Conservation (phyloP, 2,113 vertebrate genomes). For the Brachionichthys hirsutus region DNA sequence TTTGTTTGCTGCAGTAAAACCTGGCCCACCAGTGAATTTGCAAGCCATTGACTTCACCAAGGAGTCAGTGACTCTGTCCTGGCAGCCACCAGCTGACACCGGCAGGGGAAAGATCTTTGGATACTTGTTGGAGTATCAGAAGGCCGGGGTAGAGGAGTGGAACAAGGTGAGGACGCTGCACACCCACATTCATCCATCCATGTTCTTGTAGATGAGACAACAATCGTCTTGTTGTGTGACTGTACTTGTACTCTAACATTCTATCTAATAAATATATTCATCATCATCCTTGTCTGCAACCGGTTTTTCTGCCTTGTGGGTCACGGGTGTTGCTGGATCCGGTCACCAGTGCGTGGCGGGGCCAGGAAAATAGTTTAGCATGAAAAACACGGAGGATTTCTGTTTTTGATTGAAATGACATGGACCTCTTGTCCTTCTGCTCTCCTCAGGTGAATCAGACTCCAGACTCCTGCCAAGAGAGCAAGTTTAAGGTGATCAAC, state of each 20-base stretch:
- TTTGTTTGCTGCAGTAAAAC: slow-evolving; percentile 80
- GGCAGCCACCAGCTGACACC: slow-evolving; percentile 89
- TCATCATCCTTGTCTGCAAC: no score
- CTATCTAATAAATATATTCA: no score
- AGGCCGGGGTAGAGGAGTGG: slow-evolving; percentile 93
- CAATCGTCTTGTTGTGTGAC: no score
- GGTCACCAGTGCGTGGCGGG: no score
- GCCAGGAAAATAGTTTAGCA: neutral
- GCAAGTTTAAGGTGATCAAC: slow-evolving; percentile 87
- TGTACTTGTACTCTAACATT: no score
- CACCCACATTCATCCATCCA: no score
- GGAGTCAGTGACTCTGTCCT: slow-evolving; percentile 89
- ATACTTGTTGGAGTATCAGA: slow-evolving; percentile 95
- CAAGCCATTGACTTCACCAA: slow-evolving; percentile 89
- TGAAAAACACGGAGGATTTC: neutral
- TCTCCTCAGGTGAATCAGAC: slow-evolving; percentile 83
- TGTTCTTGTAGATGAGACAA: no score
- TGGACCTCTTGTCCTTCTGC: neutral
- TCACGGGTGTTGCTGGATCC: no score
- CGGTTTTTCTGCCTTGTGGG: no score
- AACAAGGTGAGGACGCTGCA: slow-evolving; percentile 69
- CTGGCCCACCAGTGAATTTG: slow-evolving; percentile 88
- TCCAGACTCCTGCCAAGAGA: slow-evolving; percentile 93
- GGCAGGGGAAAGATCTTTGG: slow-evolving; percentile 96
- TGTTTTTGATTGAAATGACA: neutral